Evolutionary conservation across 2,888 invertebrate genomes (phyloP).

Genomic region (Heliconius ethilla): DNA sequence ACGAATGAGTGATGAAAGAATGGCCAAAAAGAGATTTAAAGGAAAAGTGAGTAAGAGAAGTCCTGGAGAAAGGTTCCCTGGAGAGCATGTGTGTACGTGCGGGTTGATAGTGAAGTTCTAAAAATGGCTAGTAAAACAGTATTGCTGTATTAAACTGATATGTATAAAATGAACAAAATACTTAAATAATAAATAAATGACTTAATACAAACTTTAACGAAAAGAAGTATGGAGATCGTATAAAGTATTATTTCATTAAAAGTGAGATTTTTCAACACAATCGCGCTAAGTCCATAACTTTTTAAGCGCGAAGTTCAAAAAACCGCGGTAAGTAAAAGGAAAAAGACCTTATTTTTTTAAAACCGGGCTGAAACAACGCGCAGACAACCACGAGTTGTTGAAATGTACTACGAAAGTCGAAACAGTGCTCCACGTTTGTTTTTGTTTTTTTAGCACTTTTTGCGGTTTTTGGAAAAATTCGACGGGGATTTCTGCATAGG

Average conservation of each 20-base stretch:
- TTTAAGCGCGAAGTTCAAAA: background rate
- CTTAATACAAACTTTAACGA: too few species aligned
- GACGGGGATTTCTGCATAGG: conserved; percentile 7
- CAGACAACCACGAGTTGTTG: conserved; percentile 28
- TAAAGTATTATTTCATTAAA: background rate
- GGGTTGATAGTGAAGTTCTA: too few species aligned
- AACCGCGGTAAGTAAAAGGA: background rate
- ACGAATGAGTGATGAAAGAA: too few species aligned
- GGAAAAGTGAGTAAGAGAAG: too few species aligned
- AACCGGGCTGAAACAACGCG: conserved; percentile 23
- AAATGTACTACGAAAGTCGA: conserved; percentile 36
- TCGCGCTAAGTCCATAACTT: background rate
- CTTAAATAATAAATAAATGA: too few species aligned
- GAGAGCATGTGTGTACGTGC: too few species aligned
- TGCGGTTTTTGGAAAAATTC: conserved; percentile 34
- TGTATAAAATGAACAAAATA: too few species aligned
- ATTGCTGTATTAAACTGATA: too few species aligned
- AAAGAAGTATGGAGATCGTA: too few species aligned
- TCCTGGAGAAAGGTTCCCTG: too few species aligned
- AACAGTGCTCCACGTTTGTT: conserved; percentile 28
- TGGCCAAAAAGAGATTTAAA: too few species aligned
- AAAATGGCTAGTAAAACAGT: too few species aligned
- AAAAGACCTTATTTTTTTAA: conserved; percentile 17
- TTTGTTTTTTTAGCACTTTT: conserved; percentile 33
- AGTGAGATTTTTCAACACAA: background rate